Evolutionary conservation across 1,140 invertebrate genomes (phyloP).

Genomic region (Gonioctena quinquepunctata): DNA sequence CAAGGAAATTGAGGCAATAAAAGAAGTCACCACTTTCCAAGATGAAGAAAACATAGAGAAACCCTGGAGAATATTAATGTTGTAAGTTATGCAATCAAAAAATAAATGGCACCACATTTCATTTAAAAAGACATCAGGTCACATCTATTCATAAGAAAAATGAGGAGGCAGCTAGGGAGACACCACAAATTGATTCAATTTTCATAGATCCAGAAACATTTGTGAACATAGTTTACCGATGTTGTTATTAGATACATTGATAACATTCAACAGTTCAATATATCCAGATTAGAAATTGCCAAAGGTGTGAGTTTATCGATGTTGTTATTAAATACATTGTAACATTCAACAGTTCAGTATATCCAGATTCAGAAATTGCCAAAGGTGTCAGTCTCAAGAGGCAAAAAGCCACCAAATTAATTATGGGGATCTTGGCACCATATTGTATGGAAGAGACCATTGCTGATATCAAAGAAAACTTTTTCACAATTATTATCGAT

Average conservation of each 20-base stretch:
- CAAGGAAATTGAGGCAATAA: too few relatives aligned
- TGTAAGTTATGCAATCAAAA: too few relatives aligned
- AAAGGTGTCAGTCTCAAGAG: not conserved
- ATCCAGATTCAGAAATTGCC: too few relatives aligned
- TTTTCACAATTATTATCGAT: not conserved
- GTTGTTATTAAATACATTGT: not conserved
- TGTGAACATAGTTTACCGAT: not conserved
- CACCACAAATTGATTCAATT: not conserved
- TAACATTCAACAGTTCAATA: not conserved
- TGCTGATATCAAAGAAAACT: not conserved
- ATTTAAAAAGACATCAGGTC: not conserved
- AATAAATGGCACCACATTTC: not conserved
- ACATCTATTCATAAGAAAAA: not conserved
- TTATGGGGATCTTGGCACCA: not conserved
- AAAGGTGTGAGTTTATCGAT: not conserved
- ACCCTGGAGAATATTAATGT: too few relatives aligned
- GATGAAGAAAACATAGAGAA: too few relatives aligned
- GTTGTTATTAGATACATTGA: not conserved
- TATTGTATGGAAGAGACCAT: not conserved
- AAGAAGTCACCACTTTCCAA: too few relatives aligned
- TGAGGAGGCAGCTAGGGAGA: not conserved
- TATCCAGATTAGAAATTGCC: not conserved
- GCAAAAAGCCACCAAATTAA: not conserved
- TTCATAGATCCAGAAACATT: not conserved
- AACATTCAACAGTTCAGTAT: not conserved